phyloP scores from a whole-genome alignment of 2,797 vertebrate genomes.

The Enteromius argenteus region DNA sequence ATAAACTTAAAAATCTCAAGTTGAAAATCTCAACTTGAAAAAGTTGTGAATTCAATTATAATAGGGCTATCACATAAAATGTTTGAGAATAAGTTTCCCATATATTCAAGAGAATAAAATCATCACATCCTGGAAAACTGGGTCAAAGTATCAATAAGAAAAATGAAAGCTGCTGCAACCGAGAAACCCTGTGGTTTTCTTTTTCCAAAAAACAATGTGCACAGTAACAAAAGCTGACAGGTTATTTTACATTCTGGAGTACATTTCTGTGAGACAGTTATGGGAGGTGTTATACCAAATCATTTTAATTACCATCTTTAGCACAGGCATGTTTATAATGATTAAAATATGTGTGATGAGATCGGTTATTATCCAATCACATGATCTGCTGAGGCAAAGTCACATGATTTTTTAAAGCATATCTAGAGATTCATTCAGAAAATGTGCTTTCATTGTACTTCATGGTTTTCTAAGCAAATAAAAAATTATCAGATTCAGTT shows the following conservation, averaged over 20 bases:
- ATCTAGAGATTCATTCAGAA: neutral
- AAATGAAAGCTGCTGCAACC: neutral
- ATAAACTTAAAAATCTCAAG: neutral
- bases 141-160: neutral
- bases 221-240: neutral
- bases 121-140: neutral
- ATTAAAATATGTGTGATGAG: no score
- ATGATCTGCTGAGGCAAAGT: no score
- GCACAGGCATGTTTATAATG: no score
- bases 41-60: neutral
- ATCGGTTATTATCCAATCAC: no score
- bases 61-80: neutral
- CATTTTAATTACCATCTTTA: neutral
- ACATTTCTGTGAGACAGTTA: neutral
- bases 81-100: neutral
- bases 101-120: neutral
- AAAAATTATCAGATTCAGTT: no score
- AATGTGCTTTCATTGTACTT: neutral
- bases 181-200: no score
- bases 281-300: neutral
- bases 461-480: neutral
- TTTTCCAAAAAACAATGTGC: no score
- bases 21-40: no score
- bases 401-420: no score
- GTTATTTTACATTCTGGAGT: neutral